These are phyloP conservation scores for Ctenochaetus hawaiiensis DNA, from an alignment of 2,797 vertebrate species.

Conservation along the genomic window DNA sequence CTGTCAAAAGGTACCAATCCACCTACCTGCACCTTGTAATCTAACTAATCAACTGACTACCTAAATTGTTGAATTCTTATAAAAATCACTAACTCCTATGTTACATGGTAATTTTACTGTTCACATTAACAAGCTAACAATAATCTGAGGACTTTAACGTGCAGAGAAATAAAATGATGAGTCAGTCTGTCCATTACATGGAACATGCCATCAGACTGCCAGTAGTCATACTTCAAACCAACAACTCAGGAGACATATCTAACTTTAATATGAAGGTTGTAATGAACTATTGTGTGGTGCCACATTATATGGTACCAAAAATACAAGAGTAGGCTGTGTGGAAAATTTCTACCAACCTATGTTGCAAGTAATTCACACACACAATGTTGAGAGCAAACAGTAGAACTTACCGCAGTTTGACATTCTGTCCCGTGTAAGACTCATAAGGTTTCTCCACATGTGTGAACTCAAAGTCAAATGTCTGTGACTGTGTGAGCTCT, in stretches of 20 bases:
- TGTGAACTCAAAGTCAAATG: constrained; percentile 97
- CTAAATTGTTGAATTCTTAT: too few species aligned
- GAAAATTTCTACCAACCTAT: not conserved
- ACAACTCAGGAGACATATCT: not conserved
- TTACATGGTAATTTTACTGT: too few species aligned
- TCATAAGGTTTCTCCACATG: constrained; percentile 98
- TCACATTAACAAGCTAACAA: too few species aligned
- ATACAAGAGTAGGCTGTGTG: not conserved
- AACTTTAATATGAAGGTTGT: not conserved
- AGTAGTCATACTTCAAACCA: not conserved
- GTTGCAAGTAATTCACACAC: not conserved
- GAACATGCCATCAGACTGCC: too few species aligned
- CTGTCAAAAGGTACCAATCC: not conserved
- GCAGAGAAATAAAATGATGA: not conserved
- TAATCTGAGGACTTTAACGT: not conserved
- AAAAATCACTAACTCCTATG: too few species aligned
- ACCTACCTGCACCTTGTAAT: not conserved
- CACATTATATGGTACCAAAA: not conserved
- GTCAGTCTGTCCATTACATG: not conserved
- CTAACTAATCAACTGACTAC: not conserved
- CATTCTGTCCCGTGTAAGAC: constrained; percentile 96
- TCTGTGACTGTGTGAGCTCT: constrained; percentile 94
- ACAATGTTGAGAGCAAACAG: not conserved
- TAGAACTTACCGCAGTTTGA: constrained; percentile 91
- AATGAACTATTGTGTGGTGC: not conserved